These are phyloP conservation scores for Porites cylindrica DNA, from an alignment of 92 coral and sea anemone species.

Conservation along the genomic window DNA sequence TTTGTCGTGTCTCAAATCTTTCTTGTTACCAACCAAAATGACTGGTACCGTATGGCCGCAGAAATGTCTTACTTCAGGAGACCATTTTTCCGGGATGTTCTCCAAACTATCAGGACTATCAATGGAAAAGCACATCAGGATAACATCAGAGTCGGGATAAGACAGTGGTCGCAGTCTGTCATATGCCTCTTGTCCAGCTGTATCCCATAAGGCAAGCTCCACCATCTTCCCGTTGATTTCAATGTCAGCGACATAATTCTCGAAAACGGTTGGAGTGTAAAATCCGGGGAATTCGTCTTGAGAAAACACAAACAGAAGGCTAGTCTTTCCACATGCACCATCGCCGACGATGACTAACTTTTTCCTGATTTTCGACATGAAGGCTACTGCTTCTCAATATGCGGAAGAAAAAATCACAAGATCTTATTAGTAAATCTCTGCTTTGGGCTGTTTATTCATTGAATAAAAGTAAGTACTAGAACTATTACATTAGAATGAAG, in stretches of 20 bases:
- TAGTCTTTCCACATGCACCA: background rate
- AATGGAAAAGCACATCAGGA: constrained; percentile 27
- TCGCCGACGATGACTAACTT: background rate
- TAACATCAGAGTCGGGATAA: background rate
- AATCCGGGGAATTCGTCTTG: background rate
- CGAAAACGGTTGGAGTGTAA: background rate
- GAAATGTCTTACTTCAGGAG: constrained; percentile 96
- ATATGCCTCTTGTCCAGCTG: background rate
- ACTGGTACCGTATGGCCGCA: constrained; percentile 88
- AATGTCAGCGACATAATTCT: background rate
- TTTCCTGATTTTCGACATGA: background rate
- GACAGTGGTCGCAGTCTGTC: background rate
- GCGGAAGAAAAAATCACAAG: too few relatives aligned
- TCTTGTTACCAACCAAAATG: constrained; percentile 64
- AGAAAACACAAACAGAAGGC: constrained; percentile 3
- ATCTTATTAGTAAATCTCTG: too few relatives aligned
- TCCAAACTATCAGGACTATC: constrained; percentile 69
- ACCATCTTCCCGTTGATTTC: background rate
- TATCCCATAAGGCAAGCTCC: background rate
- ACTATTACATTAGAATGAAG: too few relatives aligned
- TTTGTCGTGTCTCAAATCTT: constrained; percentile 81
- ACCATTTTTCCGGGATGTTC: constrained; percentile 88
- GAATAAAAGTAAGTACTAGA: too few relatives aligned
- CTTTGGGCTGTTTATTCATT: too few relatives aligned
- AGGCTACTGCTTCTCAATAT: too few relatives aligned